Evolutionary conservation across 2,113 vertebrate species (phyloP).

Genomic region (Siniperca knerii): DNA sequence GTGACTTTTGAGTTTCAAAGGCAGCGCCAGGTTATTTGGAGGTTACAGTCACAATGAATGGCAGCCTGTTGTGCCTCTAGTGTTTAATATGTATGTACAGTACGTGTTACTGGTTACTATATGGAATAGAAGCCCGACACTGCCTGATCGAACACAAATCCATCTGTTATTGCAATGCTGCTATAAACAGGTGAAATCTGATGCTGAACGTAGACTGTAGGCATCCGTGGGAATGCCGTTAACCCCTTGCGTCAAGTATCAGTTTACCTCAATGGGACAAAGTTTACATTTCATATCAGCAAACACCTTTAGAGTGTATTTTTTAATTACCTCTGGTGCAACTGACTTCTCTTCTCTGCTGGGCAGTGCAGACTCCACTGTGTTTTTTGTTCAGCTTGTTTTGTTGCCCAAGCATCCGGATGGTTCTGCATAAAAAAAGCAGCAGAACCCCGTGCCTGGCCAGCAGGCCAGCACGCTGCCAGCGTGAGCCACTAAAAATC

Average conservation of each 20-base stretch:
- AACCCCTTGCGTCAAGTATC: background rate
- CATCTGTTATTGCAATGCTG: background rate
- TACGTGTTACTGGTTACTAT: background rate
- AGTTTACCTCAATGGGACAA: background rate
- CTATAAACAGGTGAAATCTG: background rate
- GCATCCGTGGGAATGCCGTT: background rate
- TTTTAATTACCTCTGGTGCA: background rate
- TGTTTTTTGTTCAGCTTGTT: background rate
- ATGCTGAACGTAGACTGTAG: background rate
- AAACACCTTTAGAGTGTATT: background rate
- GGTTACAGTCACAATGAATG: background rate
- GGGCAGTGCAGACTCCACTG: background rate
- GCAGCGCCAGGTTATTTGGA: background rate
- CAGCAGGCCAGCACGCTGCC: conserved; percentile 23
- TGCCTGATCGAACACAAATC: background rate
- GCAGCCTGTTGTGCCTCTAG: background rate
- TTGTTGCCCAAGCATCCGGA: background rate
- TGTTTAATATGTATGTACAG: no score
- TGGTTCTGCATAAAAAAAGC: conserved; percentile 21
- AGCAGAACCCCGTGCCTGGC: background rate
- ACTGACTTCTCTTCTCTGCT: background rate
- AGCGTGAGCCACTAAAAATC: conserved; percentile 25
- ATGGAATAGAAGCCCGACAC: background rate
- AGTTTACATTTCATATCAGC: background rate
- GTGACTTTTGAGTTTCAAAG: background rate